Conservation (phyloP, 2,113 vertebrate species). For the Acanthochromis polyacanthus region DNA sequence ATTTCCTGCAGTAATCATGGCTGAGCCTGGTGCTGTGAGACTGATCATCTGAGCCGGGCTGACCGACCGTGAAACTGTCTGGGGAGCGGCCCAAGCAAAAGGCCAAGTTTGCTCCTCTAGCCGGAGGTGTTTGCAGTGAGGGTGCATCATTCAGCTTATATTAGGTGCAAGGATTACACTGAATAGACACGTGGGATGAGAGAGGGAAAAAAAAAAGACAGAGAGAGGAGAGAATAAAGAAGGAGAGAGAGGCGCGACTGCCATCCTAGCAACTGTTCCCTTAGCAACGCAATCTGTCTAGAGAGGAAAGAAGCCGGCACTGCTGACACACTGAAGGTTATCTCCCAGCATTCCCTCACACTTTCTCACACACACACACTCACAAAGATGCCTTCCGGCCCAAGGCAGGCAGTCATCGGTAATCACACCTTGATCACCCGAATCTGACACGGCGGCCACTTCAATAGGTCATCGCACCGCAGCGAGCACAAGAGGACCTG, state of each 20-base stretch:
- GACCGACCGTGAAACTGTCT: neutral
- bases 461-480: slow-evolving; percentile 28
- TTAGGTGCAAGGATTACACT: slow-evolving; percentile 37
- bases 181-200: slow-evolving; percentile 62
- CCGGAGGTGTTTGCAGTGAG: slow-evolving; percentile 17
- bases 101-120: slow-evolving; percentile 29
- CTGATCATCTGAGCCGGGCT: neutral
- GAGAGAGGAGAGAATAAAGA: slow-evolving; percentile 34
- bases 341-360: slow-evolving; percentile 66
- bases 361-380: slow-evolving; percentile 12
- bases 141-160: slow-evolving; percentile 35
- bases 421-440: slow-evolving; percentile 40
- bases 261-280: slow-evolving; percentile 84
- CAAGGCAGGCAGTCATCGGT: slow-evolving; percentile 16
- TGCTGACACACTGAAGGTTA: slow-evolving; percentile 76
- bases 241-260: slow-evolving; percentile 62
- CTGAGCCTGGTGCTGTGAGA: neutral
- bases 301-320: slow-evolving; percentile 65
- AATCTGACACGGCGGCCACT: slow-evolving; percentile 38
- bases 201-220: slow-evolving; percentile 35
- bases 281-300: slow-evolving; percentile 82
- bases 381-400: neutral
- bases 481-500: neutral
- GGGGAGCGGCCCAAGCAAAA: slow-evolving; percentile 1
- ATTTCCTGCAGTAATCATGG: slow-evolving; percentile 8